Percentiles rank a stretch among this genome's conserved stretches.
phyloP scores from a whole-genome alignment of 2,113 vertebrate species.

The Rhynchopsitta pachyrhyncha region DNA sequence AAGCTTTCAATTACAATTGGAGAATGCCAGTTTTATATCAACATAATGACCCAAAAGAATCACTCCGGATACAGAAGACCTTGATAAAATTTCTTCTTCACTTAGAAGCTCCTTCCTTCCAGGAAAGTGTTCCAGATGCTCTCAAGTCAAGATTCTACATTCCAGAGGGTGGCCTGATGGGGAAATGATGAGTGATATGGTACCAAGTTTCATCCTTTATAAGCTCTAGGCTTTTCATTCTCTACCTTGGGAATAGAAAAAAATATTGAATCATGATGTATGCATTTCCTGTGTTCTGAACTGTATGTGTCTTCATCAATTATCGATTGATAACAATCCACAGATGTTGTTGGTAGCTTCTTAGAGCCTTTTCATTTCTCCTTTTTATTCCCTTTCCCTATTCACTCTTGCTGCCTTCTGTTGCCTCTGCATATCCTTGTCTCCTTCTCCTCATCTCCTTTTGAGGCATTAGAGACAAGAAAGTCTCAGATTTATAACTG shows the following conservation, averaged over 20 bases:
- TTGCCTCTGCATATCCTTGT: not conserved
- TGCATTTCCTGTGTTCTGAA: not conserved
- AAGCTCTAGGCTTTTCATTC: not conserved
- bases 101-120: not conserved
- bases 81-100: not conserved
- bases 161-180: rapidly evolving
- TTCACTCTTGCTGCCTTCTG: not conserved
- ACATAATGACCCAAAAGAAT: not conserved
- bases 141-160: not conserved
- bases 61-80: not conserved
- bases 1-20: not conserved
- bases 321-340: not conserved
- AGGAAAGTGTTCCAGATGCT: rapidly evolving
- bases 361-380: not conserved
- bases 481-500: slow-evolving; percentile 50
- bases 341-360: not conserved
- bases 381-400: rapidly evolving
- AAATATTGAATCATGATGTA: not conserved
- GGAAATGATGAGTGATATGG: not conserved
- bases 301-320: not conserved
- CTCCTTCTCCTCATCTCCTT: slow-evolving; percentile 9
- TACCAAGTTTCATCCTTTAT: not conserved
- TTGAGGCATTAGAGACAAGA: slow-evolving; percentile 40
- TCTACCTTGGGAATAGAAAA: not conserved
- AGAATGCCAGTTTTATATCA: not conserved